A percentile compares a stretch with the other conserved stretches of the same genome.
Conservation (phyloP, 2,888 invertebrate genomes). For the Strigamia crassipes region DNA sequence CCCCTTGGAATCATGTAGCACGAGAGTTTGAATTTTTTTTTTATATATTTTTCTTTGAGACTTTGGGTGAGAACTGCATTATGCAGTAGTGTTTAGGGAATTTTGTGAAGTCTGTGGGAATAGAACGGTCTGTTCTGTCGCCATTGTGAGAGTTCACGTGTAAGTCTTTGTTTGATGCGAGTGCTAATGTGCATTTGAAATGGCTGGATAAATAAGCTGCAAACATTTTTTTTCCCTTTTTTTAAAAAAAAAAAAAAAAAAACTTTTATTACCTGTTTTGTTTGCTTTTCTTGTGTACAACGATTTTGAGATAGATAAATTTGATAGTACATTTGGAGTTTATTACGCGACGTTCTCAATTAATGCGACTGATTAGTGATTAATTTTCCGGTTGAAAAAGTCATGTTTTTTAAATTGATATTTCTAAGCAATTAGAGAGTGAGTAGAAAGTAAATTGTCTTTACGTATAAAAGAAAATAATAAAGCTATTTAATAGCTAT, state of each 20-base stretch:
- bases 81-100: background rate
- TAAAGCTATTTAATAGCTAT: background rate
- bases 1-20: background rate
- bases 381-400: too few species aligned
- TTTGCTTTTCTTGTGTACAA: too few species aligned
- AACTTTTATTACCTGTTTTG: background rate
- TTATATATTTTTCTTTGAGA: background rate
- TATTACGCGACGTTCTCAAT: too few species aligned
- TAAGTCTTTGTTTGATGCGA: background rate
- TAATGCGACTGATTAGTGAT: too few species aligned
- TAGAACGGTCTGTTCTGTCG: background rate
- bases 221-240: background rate
- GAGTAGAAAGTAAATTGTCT: background rate
- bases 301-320: too few species aligned
- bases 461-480: background rate
- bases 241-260: too few species aligned
- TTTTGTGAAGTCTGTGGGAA: background rate
- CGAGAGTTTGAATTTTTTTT: background rate
- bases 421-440: too few species aligned
- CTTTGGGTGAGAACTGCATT: background rate
- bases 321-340: too few species aligned
- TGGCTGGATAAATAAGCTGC: background rate
- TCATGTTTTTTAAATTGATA: too few species aligned
- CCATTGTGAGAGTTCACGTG: background rate
- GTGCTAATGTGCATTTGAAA: background rate